Percentiles rank a stretch among this genome's conserved stretches.
Evolutionary conservation across 2,888 invertebrate species (phyloP).

Genomic region (Sesia bembeciformis): DNA sequence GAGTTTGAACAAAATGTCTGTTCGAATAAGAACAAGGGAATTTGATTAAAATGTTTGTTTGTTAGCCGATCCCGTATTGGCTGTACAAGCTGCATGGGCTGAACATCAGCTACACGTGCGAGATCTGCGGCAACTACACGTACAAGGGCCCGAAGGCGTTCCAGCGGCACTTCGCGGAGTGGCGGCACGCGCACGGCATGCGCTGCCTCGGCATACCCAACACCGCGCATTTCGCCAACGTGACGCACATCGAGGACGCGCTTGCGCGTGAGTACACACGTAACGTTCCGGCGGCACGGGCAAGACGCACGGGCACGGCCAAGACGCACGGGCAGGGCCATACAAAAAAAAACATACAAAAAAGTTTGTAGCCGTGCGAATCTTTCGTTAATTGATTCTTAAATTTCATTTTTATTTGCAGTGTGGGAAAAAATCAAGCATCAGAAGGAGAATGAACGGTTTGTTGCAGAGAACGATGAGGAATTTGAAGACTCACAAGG

Average conservation of each 20-base stretch:
- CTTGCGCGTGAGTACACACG: conserved; percentile 81
- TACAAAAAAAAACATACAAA: too few relatives aligned
- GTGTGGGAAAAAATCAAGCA: conserved; percentile 98
- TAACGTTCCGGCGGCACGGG: too few relatives aligned
- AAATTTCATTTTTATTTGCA: conserved; percentile 38
- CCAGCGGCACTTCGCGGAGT: conserved; percentile 98
- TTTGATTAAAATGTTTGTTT: conserved; percentile 4
- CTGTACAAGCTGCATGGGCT: conserved; percentile 98
- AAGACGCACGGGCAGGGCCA: too few relatives aligned
- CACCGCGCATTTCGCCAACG: conserved; percentile 99
- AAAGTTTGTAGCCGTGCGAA: too few relatives aligned
- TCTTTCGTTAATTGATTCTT: background rate
- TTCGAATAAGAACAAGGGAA: background rate
- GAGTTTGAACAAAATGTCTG: too few relatives aligned
- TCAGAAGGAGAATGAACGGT: conserved; percentile 95
- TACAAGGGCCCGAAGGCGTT: conserved; percentile 99
- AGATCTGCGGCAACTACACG: conserved; percentile 98
- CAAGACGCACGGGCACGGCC: too few relatives aligned
- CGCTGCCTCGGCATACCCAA: conserved; percentile 99
- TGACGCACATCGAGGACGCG: conserved; percentile 98
- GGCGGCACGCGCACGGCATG: conserved; percentile 95
- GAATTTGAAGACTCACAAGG: conserved; percentile 99
- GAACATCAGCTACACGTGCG: conserved; percentile 98
- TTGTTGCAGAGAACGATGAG: conserved; percentile 97
- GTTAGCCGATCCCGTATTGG: conserved; percentile 89